phyloP scores from a whole-genome alignment of 2,888 invertebrate genomes.

The Anaspis maculata region DNA sequence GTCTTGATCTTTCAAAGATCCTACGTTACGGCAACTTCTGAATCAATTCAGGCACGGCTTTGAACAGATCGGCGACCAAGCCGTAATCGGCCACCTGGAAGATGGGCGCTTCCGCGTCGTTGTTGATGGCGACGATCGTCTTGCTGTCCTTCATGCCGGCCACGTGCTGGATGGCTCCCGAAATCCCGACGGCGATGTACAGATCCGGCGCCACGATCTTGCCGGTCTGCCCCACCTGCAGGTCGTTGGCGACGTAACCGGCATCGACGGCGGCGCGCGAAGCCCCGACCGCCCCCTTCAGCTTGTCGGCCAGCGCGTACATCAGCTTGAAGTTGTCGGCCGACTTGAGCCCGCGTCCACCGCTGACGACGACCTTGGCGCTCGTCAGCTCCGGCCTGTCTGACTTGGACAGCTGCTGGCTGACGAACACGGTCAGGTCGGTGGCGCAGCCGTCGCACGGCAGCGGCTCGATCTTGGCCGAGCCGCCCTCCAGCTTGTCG shows the following conservation, averaged over 20 bases:
- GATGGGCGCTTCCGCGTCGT: conserved; percentile 98
- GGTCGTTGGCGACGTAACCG: conserved; percentile 94
- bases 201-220: conserved; percentile 98
- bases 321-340: conserved; percentile 96
- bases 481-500: conserved; percentile 65
- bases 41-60: conserved; percentile 87
- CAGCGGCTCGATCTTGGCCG: conserved; percentile 65
- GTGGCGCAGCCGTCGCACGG: conserved; percentile 66
- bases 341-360: conserved; percentile 94
- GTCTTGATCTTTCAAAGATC: no score
- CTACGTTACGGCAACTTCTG: conserved; percentile 63
- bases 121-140: conserved; percentile 98
- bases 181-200: conserved; percentile 97
- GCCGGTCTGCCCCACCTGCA: conserved; percentile 98
- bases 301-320: conserved; percentile 92
- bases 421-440: conserved; percentile 68
- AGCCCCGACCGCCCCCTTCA: conserved; percentile 96
- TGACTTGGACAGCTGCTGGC: conserved; percentile 88
- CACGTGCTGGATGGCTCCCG: conserved; percentile 98
- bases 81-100: conserved; percentile 94
- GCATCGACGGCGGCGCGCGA: conserved; percentile 98
- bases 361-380: conserved; percentile 84
- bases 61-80: conserved; percentile 91
- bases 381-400: conserved; percentile 92
- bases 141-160: conserved; percentile 99